Conservation (phyloP, 2,888 invertebrate species). For the Uropetala carovei region DNA sequence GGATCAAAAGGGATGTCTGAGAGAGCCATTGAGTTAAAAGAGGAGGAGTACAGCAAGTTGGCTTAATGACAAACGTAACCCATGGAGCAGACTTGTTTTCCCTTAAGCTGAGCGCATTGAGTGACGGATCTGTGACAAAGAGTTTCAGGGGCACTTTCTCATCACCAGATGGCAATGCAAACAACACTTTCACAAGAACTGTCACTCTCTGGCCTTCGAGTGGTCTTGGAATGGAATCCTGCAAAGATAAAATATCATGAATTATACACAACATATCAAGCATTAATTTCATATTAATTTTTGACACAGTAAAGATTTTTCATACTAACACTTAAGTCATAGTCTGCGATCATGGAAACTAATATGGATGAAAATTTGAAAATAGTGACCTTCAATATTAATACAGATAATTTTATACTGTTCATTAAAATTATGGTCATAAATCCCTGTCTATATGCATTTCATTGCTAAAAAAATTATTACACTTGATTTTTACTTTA, state of each 20-base stretch:
- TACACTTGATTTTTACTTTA: too few species aligned
- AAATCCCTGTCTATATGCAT: too few species aligned
- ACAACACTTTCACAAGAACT: constrained; percentile 29
- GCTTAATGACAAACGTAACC: constrained; percentile 10
- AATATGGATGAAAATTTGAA: too few species aligned
- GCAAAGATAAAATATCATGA: not conserved
- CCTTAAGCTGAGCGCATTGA: constrained; percentile 14
- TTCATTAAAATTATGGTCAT: too few species aligned
- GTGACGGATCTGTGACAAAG: constrained; percentile 39
- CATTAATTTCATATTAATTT: too few species aligned
- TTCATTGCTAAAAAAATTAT: too few species aligned
- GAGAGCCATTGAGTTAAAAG: constrained; percentile 17
- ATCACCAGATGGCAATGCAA: constrained; percentile 10
- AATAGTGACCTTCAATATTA: too few species aligned
- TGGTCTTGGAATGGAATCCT: not conserved
- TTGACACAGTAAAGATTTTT: too few species aligned
- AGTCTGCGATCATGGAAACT: too few species aligned
- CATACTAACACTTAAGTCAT: too few species aligned
- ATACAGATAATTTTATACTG: too few species aligned
- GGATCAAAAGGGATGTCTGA: not conserved
- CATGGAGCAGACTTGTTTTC: constrained; percentile 1
- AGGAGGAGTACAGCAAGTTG: constrained; percentile 21
- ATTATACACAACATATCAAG: not conserved
- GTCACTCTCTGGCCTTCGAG: constrained; percentile 41
- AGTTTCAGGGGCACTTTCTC: not conserved